Evolutionary conservation across 1,140 invertebrate genomes (phyloP).

Genomic region (Homarus americanus): DNA sequence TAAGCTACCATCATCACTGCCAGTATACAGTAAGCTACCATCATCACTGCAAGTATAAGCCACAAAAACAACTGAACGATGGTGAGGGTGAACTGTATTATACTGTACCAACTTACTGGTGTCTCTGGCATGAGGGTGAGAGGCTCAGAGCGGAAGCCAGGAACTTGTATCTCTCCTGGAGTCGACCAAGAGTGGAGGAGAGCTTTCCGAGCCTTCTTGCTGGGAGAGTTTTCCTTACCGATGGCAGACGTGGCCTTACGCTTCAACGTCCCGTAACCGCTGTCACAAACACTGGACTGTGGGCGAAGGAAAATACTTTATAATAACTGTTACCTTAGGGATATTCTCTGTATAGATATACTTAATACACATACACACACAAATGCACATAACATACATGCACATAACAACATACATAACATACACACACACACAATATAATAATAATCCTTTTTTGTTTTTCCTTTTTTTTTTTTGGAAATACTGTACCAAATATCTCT

Average conservation of each 20-base stretch:
- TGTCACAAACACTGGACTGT: constrained; percentile 80
- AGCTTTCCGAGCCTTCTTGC: constrained; percentile 86
- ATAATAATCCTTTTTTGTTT: too few relatives aligned
- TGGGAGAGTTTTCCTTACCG: constrained; percentile 78
- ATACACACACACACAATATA: too few relatives aligned
- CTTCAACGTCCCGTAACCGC: constrained; percentile 82
- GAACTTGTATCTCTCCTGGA: constrained; percentile 78
- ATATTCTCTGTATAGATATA: too few relatives aligned
- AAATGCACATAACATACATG: too few relatives aligned
- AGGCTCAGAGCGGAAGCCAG: constrained; percentile 80
- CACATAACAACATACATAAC: too few relatives aligned
- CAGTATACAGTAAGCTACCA: too few relatives aligned
- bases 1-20: too few relatives aligned
- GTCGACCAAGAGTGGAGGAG: constrained; percentile 85
- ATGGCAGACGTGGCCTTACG: constrained; percentile 76
- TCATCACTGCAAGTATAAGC: too few relatives aligned
- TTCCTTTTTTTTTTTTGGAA: background rate
- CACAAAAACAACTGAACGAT: too few relatives aligned
- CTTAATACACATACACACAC: too few relatives aligned
- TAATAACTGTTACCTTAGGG: too few relatives aligned
- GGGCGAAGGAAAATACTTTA: constrained; percentile 9
- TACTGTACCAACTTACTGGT: constrained; percentile 83
- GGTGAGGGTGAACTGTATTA: too few relatives aligned
- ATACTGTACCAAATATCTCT: background rate
- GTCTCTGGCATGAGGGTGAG: constrained; percentile 85